Conservation (phyloP, 2,113 vertebrate genomes). For the Mohoua ochrocephala region DNA sequence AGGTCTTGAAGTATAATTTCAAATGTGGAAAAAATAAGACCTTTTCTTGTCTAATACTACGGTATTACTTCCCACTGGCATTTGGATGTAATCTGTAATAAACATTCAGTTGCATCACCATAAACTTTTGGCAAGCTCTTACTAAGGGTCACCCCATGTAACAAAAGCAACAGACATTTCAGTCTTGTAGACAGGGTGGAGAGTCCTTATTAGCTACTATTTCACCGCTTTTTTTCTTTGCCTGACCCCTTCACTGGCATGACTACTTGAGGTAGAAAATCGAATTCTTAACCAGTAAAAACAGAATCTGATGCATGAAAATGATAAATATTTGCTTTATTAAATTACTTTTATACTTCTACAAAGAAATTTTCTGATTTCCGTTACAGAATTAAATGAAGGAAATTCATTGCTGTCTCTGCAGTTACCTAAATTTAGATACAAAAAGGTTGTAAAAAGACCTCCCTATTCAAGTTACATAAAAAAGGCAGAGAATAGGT, state of each 20-base stretch:
- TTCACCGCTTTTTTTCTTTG: background rate
- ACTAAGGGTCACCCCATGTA: background rate
- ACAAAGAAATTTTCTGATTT: conserved; percentile 48
- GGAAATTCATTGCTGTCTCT: conserved; percentile 28
- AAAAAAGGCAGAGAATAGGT: conserved; percentile 35
- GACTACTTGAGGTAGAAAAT: background rate
- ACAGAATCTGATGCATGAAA: background rate
- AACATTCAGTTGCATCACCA: background rate
- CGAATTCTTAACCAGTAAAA: background rate
- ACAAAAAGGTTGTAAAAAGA: conserved; percentile 54
- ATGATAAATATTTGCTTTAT: conserved; percentile 68
- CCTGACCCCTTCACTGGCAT: background rate
- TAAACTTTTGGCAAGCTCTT: background rate
- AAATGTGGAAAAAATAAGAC: background rate
- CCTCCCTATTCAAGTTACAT: conserved; percentile 10
- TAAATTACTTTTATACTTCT: conserved; percentile 63
- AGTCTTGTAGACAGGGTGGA: background rate
- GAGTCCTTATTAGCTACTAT: background rate
- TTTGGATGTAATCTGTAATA: background rate
- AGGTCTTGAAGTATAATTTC: background rate
- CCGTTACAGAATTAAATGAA: conserved; percentile 26
- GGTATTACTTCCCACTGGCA: background rate
- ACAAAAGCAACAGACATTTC: background rate
- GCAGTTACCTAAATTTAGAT: conserved; percentile 50
- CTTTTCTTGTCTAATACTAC: background rate